Conservation (phyloP, 2,888 invertebrate genomes). For the Epinotia bilunana region DNA sequence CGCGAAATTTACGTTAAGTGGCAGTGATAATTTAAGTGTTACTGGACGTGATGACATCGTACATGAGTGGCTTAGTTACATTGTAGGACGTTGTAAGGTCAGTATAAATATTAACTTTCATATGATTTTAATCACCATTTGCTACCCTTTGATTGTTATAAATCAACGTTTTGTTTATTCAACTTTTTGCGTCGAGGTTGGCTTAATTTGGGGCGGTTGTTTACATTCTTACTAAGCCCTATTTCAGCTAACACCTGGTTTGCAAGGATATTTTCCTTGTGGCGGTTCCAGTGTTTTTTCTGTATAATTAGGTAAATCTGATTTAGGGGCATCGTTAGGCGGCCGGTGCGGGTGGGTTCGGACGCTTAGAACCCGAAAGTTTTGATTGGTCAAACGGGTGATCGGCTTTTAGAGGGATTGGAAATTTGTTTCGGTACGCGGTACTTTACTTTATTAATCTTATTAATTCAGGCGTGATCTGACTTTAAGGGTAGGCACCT, state of each 20-base stretch:
- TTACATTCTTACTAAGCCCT: constrained; percentile 21
- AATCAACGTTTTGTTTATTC: constrained; percentile 34
- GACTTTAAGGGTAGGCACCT: neutral
- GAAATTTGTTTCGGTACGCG: constrained; percentile 3
- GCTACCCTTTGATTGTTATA: constrained; percentile 16
- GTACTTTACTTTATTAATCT: constrained; percentile 12
- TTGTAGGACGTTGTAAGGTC: constrained; percentile 28
- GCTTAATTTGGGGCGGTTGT: constrained; percentile 30
- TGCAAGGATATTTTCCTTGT: neutral
- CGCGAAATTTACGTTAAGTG: constrained; percentile 33
- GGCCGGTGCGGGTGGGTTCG: neutral
- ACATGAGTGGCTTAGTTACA: constrained; percentile 49
- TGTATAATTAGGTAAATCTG: constrained; percentile 34
- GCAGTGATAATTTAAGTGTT: constrained; percentile 38
- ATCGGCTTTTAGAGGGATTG: constrained; percentile 25
- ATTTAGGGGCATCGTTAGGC: constrained; percentile 15
- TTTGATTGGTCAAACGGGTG: constrained; percentile 33
- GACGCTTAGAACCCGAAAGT: constrained; percentile 19
- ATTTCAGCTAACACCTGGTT: constrained; percentile 25
- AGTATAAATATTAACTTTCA: neutral
- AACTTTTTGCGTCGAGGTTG: constrained; percentile 21
- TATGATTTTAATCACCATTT: constrained; percentile 13
- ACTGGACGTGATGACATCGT: constrained; percentile 21
- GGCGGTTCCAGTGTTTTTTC: constrained; percentile 5
- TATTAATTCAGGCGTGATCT: constrained; percentile 20